Evolutionary conservation across 2,113 vertebrate genomes (phyloP).

Genomic region (Uria aalge): DNA sequence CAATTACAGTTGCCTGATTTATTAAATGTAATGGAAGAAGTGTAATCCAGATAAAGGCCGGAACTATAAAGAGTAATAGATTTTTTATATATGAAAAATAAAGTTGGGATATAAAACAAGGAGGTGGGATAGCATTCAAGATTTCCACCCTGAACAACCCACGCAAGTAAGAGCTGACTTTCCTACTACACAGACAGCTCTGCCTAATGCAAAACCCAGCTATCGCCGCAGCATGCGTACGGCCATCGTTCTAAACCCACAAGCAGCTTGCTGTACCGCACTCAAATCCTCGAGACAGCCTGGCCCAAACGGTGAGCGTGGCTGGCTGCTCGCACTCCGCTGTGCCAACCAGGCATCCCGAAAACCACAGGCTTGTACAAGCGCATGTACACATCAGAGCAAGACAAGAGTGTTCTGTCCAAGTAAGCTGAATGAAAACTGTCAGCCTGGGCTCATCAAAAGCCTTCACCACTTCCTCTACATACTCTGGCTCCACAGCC

Average conservation of each 20-base stretch:
- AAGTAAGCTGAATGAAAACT: not conserved
- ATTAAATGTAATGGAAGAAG: not conserved
- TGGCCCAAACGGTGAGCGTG: not conserved
- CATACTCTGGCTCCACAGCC: not conserved
- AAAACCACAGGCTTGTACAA: not conserved
- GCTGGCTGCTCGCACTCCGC: not conserved
- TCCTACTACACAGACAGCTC: not conserved
- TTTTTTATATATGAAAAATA: not conserved
- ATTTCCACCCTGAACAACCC: not conserved
- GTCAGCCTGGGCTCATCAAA: not conserved
- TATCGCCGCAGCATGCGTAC: fast-evolving
- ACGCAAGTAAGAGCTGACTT: not conserved
- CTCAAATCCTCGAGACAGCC: not conserved
- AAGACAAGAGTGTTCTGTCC: not conserved
- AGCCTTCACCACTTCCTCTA: not conserved
- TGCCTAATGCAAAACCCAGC: not conserved
- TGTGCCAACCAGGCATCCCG: not conserved
- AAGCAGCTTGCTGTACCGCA: not conserved
- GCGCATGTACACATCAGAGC: not conserved
- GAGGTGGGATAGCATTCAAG: not conserved
- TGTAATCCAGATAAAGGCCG: not conserved
- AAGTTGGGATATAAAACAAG: not conserved
- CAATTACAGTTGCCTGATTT: not conserved
- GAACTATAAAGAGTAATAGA: not conserved
- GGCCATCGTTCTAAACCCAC: not conserved